These are phyloP conservation scores for Nipponia nippon DNA, from an alignment of 2,113 vertebrate species.

Conservation along the genomic window DNA sequence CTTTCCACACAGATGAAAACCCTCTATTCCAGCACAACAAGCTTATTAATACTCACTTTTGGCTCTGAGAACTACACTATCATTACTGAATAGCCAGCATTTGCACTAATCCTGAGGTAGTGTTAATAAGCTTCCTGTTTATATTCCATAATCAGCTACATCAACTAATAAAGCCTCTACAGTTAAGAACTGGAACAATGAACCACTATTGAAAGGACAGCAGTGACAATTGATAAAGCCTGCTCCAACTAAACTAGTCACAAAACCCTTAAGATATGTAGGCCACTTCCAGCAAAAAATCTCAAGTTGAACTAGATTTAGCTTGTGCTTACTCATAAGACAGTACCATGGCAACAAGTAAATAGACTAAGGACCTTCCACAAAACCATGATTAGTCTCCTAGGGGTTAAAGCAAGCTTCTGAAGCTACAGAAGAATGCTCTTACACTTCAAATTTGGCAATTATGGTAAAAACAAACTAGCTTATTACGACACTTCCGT, in stretches of 20 bases:
- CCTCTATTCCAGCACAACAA: not conserved
- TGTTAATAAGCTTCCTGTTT: not conserved
- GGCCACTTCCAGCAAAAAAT: not conserved
- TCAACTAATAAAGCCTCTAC: not conserved
- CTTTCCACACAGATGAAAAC: not conserved
- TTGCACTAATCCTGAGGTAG: not conserved
- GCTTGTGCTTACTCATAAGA: not conserved
- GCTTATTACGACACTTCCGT: not conserved
- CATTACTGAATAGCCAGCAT: not conserved
- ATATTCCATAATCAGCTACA: not conserved
- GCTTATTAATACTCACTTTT: not conserved
- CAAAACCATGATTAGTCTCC: slow-evolving; percentile 5
- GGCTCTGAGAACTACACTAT: not conserved
- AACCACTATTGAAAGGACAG: not conserved
- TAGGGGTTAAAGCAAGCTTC: not conserved
- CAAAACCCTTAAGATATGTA: not conserved
- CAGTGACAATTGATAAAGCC: not conserved
- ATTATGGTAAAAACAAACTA: not conserved
- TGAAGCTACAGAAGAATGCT: not conserved
- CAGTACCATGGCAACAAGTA: slow-evolving; percentile 24
- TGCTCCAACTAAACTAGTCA: not conserved
- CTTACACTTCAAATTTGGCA: not conserved
- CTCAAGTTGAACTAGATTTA: not conserved
- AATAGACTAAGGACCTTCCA: slow-evolving; percentile 16
- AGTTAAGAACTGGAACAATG: not conserved